A percentile compares a stretch with the other conserved stretches of the same genome.
These are phyloP conservation scores for Mantis religiosa DNA, from an alignment of 2,888 invertebrate species.

Conservation along the genomic window DNA sequence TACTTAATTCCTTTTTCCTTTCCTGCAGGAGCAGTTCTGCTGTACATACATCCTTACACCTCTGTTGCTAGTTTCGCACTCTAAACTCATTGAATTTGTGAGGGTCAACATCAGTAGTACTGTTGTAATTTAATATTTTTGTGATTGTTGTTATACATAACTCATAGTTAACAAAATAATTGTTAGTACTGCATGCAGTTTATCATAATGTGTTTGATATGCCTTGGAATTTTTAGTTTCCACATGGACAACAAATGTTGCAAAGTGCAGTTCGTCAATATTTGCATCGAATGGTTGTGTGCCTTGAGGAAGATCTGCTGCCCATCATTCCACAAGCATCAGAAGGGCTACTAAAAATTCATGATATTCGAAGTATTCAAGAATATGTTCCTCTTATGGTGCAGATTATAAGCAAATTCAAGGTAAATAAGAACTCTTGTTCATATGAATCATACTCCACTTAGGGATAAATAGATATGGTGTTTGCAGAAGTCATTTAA, in stretches of 20 bases:
- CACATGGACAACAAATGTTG: constrained; percentile 31
- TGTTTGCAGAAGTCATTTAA: no score
- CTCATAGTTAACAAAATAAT: no score
- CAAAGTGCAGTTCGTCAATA: constrained; percentile 51
- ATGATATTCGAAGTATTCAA: constrained; percentile 38
- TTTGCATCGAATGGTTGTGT: constrained; percentile 55
- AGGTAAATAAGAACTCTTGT: constrained; percentile 38
- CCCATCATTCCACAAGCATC: constrained; percentile 50
- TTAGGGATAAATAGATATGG: no score
- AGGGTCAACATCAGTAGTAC: no score
- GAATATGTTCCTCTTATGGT: constrained; percentile 55
- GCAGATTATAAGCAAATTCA: constrained; percentile 55
- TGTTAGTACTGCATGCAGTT: no score
- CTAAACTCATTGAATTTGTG: no score
- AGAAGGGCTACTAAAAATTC: constrained; percentile 45
- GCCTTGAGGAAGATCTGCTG: constrained; percentile 52
- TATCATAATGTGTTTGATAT: background rate
- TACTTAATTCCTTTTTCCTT: no score
- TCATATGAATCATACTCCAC: background rate
- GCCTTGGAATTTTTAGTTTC: background rate
- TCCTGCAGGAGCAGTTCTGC: no score
- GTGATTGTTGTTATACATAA: no score
- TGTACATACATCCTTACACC: no score
- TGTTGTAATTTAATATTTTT: no score
- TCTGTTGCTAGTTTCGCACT: no score